phyloP scores from a whole-genome alignment of 2,113 vertebrate genomes.

The Halichoeres trimaculatus region DNA sequence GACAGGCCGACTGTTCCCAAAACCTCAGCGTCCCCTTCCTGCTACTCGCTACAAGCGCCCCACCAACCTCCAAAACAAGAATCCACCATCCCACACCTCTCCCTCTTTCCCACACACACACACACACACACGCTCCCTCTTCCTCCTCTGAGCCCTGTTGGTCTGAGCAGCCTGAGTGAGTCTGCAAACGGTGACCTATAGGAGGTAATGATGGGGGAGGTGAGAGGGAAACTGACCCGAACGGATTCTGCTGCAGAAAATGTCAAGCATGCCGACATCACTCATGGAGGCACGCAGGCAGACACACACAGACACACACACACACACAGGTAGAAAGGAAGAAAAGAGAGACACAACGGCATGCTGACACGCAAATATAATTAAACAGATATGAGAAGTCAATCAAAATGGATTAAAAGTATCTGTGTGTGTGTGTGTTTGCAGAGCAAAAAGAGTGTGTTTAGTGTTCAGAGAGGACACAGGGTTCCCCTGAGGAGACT shows the following conservation, averaged over 20 bases:
- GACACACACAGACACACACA: conserved; percentile 2
- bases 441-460: conserved; percentile 51
- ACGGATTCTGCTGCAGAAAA: conserved; percentile 74
- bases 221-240: conserved; percentile 74
- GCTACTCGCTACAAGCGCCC: conserved; percentile 48
- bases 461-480: conserved; percentile 66
- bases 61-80: conserved; percentile 58
- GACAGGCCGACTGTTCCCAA: conserved; percentile 61
- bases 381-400: conserved; percentile 38
- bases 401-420: conserved; percentile 44
- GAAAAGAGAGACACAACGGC: conserved; percentile 5
- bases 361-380: conserved; percentile 33
- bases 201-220: conserved; percentile 67
- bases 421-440: conserved; percentile 21
- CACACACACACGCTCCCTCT: conserved; percentile 3
- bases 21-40: conserved; percentile 51
- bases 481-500: conserved; percentile 80
- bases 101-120: conserved; percentile 14
- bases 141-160: conserved; percentile 36
- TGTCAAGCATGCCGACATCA: conserved; percentile 73
- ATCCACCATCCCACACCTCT: conserved; percentile 24
- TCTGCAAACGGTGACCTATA: conserved; percentile 75
- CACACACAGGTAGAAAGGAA: conserved; percentile 30
- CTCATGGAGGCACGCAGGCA: conserved; percentile 47
- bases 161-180: conserved; percentile 52